phyloP scores from a whole-genome alignment of 2,888 invertebrate species.

The Ptychoptera contaminata region DNA sequence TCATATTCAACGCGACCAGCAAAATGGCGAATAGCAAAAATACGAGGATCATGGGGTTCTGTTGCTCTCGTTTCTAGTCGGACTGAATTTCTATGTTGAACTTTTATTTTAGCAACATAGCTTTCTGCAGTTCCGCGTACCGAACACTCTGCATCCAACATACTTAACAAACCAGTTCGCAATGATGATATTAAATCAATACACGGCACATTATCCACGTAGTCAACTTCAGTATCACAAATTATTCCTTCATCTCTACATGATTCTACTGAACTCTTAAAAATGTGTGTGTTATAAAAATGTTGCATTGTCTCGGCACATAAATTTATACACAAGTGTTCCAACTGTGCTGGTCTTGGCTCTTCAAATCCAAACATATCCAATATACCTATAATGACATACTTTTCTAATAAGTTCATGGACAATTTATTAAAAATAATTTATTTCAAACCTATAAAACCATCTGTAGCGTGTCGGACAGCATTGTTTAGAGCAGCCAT shows the following conservation, averaged over 20 bases:
- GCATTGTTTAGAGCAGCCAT: conserved; percentile 88
- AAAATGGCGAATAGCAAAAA: conserved; percentile 85
- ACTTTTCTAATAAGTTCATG: background rate
- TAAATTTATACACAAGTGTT: conserved; percentile 87
- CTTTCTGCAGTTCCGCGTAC: conserved; percentile 65
- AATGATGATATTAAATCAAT: conserved; percentile 89
- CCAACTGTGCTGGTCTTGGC: conserved; percentile 75
- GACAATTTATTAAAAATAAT: background rate
- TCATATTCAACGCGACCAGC: conserved; percentile 77
- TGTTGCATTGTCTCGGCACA: conserved; percentile 97
- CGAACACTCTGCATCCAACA: conserved; percentile 84
- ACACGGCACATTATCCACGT: conserved; percentile 86
- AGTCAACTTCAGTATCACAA: conserved; percentile 80
- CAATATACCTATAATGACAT: conserved; percentile 48
- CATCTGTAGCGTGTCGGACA: conserved; percentile 83
- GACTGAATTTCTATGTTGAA: conserved; percentile 66
- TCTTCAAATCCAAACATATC: conserved; percentile 97
- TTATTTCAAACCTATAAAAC: conserved; percentile 46
- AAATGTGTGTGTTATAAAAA: conserved; percentile 93
- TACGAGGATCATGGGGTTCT: conserved; percentile 59
- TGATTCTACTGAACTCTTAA: conserved; percentile 85
- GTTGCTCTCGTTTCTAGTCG: conserved; percentile 54
- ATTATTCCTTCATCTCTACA: conserved; percentile 86
- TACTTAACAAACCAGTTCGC: conserved; percentile 78
- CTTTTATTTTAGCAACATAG: conserved; percentile 61